These are phyloP conservation scores for Tetragnatha montana DNA, from an alignment of 2,888 invertebrate species.

Conservation along the genomic window DNA sequence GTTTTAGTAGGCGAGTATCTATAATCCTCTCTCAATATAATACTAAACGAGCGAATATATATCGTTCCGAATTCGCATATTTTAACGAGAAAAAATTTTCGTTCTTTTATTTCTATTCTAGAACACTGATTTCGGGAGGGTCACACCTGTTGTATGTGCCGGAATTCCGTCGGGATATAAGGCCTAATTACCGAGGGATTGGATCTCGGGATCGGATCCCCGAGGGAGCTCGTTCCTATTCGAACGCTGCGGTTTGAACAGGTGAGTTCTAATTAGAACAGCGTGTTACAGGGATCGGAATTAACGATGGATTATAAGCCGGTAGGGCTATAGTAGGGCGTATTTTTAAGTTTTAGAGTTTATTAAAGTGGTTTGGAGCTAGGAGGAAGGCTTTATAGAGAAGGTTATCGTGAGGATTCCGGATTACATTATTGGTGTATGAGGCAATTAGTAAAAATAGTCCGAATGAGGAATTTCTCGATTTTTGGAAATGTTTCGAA, in stretches of 20 bases:
- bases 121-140: neutral
- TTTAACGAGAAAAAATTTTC: neutral
- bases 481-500: no score
- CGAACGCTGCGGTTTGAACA: neutral
- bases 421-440: no score
- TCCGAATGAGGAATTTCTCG: no score
- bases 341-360: constrained; percentile 27
- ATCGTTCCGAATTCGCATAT: neutral
- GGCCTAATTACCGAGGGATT: constrained; percentile 48
- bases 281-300: constrained; percentile 3
- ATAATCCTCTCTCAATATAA: constrained; percentile 1
- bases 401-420: no score
- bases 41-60: constrained; percentile 3
- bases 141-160: constrained; percentile 14
- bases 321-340: neutral
- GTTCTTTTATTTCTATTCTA: constrained; percentile 1
- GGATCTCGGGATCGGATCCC: constrained; percentile 9
- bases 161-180: neutral
- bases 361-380: neutral
- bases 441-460: no score
- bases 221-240: neutral
- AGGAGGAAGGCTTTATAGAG: no score
- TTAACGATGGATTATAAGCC: constrained; percentile 39
- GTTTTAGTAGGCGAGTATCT: constrained; percentile 19
- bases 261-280: neutral